Evolutionary conservation across 92 coral and sea anemone genomes (phyloP).

Genomic region (Porites divaricata): DNA sequence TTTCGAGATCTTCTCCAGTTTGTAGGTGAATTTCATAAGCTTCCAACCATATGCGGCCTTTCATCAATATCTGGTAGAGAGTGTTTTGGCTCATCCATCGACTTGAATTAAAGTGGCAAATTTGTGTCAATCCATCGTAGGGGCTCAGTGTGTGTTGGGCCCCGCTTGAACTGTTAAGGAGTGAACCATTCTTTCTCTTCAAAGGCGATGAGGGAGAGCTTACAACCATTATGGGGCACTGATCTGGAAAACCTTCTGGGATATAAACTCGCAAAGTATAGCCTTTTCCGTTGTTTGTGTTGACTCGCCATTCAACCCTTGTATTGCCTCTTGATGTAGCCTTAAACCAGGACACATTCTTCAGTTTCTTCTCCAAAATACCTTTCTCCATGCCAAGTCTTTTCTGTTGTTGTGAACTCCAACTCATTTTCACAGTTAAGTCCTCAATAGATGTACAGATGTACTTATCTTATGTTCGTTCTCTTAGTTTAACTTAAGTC

Average conservation of each 20-base stretch:
- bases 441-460: too few relatives aligned
- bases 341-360: neutral
- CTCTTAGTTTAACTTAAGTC: too few relatives aligned
- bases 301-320: slow-evolving; percentile 8
- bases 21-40: slow-evolving; percentile 27
- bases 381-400: slow-evolving; percentile 15
- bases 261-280: slow-evolving; percentile 12
- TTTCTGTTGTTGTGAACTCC: slow-evolving; percentile 2
- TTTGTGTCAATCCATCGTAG: slow-evolving; percentile 17
- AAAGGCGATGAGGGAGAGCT: neutral
- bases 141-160: neutral
- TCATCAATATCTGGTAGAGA: slow-evolving; percentile 37
- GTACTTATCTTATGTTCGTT: too few relatives aligned
- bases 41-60: slow-evolving; percentile 48
- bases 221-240: slow-evolving; percentile 4
- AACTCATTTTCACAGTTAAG: neutral
- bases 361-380: neutral
- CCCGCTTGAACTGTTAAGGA: neutral
- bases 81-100: slow-evolving; percentile 25
- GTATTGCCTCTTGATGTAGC: neutral
- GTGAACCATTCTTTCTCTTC: neutral
- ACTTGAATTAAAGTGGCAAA: slow-evolving; percentile 8
- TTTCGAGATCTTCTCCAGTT: slow-evolving; percentile 7
- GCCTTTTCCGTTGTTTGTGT: slow-evolving; percentile 6
- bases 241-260: neutral